Evolutionary conservation across 2,888 invertebrate genomes (phyloP).

Genomic region (Abrostola triplasia): DNA sequence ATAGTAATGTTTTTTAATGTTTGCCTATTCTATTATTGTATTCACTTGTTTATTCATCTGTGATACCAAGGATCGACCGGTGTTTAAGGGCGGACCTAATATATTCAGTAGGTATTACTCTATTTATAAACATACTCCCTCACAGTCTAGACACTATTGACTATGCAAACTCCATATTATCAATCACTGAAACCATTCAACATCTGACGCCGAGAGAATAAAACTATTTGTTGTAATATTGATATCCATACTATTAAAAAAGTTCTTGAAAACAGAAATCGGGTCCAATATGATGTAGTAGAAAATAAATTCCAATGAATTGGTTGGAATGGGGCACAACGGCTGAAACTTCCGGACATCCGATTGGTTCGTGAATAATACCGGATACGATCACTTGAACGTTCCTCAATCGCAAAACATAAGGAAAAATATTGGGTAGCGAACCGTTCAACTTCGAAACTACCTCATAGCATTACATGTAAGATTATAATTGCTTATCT

Average conservation of each 20-base stretch:
- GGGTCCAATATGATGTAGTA: conserved; percentile 40
- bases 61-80: no score
- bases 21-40: no score
- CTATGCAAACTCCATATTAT: conserved; percentile 17
- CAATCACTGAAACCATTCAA: conserved; percentile 13
- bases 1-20: no score
- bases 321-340: conserved; percentile 42
- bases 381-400: conserved; percentile 65
- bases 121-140: no score
- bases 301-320: conserved; percentile 50
- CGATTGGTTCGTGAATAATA: conserved; percentile 70
- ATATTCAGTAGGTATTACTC: no score
- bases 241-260: conserved; percentile 3
- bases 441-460: background rate
- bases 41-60: no score
- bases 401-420: conserved; percentile 62
- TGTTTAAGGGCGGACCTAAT: no score
- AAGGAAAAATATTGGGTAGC: conserved; percentile 47
- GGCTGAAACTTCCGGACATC: conserved; percentile 61
- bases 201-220: conserved; percentile 8
- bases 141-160: conserved; percentile 24
- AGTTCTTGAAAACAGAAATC: conserved; percentile 4
- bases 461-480: background rate
- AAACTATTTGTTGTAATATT: conserved; percentile 3
- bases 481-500: no score